phyloP scores from a whole-genome alignment of 2,888 invertebrate species.

The Stenchaetothrips biformis region DNA sequence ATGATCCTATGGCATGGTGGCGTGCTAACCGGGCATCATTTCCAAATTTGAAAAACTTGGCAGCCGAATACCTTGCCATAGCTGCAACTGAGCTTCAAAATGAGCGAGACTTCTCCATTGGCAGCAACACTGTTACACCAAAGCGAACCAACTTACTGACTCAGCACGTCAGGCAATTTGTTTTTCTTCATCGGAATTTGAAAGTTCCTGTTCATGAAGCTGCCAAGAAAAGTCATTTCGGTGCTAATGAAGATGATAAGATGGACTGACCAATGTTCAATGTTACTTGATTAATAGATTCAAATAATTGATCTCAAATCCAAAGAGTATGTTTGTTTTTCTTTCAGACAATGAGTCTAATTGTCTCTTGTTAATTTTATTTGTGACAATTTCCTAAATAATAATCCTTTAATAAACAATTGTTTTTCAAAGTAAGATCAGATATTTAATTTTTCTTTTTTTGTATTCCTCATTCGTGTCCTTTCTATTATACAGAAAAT shows the following conservation, averaged over 20 bases:
- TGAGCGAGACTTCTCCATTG: not conserved
- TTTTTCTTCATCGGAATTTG: not conserved
- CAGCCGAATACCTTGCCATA: not conserved
- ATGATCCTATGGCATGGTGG: not conserved
- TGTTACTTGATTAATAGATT: too few relatives aligned
- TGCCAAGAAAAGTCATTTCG: not conserved
- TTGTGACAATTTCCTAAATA: not conserved
- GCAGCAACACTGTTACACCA: not conserved
- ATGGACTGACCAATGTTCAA: too few relatives aligned
- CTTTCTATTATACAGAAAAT: too few relatives aligned
- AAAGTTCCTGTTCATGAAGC: not conserved
- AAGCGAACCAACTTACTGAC: not conserved
- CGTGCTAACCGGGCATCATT: not conserved
- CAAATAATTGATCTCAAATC: not conserved
- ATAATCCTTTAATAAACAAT: too few relatives aligned
- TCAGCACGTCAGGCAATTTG: conserved; percentile 1
- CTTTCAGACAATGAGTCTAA: not conserved
- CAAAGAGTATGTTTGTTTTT: not conserved
- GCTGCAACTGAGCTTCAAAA: not conserved
- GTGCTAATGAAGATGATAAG: not conserved
- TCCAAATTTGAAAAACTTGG: not conserved
- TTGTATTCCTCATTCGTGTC: too few relatives aligned
- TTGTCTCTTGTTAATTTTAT: not conserved
- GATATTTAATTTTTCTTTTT: too few relatives aligned
- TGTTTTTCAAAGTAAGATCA: too few relatives aligned